phyloP scores from a whole-genome alignment of 2,888 invertebrate genomes.

The Nemotelus pantherinus region DNA sequence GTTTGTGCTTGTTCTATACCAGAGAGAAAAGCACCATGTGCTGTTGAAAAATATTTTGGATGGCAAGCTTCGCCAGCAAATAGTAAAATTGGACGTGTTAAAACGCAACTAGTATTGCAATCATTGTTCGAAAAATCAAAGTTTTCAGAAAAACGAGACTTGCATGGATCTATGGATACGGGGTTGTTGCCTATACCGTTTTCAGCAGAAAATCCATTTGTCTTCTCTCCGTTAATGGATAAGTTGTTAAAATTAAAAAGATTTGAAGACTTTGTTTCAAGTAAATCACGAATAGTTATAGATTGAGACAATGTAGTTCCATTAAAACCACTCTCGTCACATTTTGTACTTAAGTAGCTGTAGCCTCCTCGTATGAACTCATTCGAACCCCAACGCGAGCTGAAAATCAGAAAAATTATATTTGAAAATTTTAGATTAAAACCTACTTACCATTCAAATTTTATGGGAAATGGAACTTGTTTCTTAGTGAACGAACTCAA shows the following conservation, averaged over 20 bases:
- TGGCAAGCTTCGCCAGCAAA: conserved; percentile 75
- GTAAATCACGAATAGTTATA: conserved; percentile 55
- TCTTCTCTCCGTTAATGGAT: conserved; percentile 14
- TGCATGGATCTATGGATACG: too few relatives aligned
- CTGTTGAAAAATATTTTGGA: conserved; percentile 71
- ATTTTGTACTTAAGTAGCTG: conserved; percentile 67
- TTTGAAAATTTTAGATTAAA: conserved; percentile 14
- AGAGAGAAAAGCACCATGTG: conserved; percentile 74
- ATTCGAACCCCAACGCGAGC: conserved; percentile 70
- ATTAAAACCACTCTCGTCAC: conserved; percentile 60
- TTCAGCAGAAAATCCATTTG: not conserved
- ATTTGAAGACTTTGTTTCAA: not conserved
- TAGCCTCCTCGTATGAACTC: conserved; percentile 70
- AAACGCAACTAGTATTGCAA: too few relatives aligned
- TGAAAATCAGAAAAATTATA: conserved; percentile 54
- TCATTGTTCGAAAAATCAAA: not conserved
- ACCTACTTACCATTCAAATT: conserved; percentile 64
- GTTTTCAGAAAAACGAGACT: too few relatives aligned
- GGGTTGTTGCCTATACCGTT: not conserved
- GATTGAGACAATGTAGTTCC: conserved; percentile 64
- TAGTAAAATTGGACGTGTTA: conserved; percentile 65
- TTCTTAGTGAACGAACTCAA: conserved; percentile 66
- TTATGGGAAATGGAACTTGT: conserved; percentile 66
- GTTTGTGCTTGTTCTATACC: conserved; percentile 65
- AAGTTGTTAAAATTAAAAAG: conserved; percentile 15